These are phyloP conservation scores for Tuta absoluta DNA, from an alignment of 2,888 invertebrate genomes.

Conservation along the genomic window DNA sequence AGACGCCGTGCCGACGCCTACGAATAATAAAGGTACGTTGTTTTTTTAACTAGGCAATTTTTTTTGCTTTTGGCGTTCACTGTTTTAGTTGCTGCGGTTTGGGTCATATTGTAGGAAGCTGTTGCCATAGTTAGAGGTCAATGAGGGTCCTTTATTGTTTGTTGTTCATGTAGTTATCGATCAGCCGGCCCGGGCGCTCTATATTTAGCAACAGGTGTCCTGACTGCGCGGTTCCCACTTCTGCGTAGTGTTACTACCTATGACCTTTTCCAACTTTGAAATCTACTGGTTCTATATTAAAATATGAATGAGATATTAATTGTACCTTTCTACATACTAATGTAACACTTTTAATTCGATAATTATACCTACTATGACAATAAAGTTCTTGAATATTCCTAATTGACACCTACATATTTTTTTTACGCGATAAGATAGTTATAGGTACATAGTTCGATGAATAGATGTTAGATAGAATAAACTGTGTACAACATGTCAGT, in stretches of 20 bases:
- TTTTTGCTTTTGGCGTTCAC: slow-evolving; percentile 7
- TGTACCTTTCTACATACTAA: no score
- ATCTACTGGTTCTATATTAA: not conserved
- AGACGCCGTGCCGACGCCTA: slow-evolving; percentile 67
- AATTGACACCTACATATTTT: not conserved
- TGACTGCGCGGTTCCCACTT: slow-evolving; percentile 49
- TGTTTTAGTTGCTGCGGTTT: not conserved
- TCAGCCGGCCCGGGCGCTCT: slow-evolving; percentile 61
- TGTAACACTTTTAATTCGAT: no score
- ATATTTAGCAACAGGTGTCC: slow-evolving; percentile 78
- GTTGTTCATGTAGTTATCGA: slow-evolving; percentile 60
- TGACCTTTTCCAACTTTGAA: slow-evolving; percentile 49
- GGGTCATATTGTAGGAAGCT: not conserved
- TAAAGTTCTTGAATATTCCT: not conserved
- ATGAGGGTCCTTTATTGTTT: slow-evolving; percentile 29
- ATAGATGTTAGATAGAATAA: not conserved
- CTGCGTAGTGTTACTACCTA: slow-evolving; percentile 56
- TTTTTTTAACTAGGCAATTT: slow-evolving; percentile 25
- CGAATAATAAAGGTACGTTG: slow-evolving; percentile 68
- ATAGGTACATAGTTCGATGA: no score
- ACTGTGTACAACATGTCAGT: not conserved
- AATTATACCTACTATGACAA: not conserved
- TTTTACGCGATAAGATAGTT: not conserved
- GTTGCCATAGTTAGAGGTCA: not conserved
- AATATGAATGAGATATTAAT: no score